Evolutionary conservation across 2,113 vertebrate species (phyloP).

Genomic region (Tylochromis polylepis): DNA sequence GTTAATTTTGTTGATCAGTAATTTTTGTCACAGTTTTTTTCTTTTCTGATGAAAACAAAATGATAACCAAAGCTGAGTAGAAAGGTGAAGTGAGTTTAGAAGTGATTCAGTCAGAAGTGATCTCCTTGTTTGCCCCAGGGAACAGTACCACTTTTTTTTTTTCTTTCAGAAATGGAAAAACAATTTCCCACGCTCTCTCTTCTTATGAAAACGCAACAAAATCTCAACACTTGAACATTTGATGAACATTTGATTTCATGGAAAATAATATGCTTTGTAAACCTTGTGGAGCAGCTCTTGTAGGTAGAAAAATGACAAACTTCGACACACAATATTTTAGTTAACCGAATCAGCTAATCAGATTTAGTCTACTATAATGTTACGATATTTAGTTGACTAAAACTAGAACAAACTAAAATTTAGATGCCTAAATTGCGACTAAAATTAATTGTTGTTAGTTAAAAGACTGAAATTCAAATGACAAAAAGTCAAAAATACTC

Average conservation of each 20-base stretch:
- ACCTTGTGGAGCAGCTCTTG: no score
- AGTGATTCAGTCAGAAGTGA: no score
- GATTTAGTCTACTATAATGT: no score
- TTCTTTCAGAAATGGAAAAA: not conserved
- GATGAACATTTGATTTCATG: not conserved
- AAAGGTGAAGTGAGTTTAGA: accelerated
- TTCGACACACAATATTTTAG: no score
- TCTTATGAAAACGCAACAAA: not conserved
- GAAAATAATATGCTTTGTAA: accelerated
- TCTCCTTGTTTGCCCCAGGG: not conserved
- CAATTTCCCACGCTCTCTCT: not conserved
- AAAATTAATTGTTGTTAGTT: not conserved
- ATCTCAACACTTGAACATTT: not conserved
- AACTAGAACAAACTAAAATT: no score
- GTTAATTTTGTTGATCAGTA: not conserved
- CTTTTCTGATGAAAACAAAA: not conserved
- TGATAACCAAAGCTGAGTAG: not conserved
- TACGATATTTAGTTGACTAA: no score
- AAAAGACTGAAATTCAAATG: not conserved
- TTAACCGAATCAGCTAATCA: no score
- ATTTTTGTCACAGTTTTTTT: no score
- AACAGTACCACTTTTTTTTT: accelerated
- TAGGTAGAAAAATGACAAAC: no score
- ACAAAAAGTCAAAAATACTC: not conserved
- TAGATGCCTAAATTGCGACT: not conserved